Conservation (phyloP, 2,113 vertebrate species). For the Lepisosteus osseus region DNA sequence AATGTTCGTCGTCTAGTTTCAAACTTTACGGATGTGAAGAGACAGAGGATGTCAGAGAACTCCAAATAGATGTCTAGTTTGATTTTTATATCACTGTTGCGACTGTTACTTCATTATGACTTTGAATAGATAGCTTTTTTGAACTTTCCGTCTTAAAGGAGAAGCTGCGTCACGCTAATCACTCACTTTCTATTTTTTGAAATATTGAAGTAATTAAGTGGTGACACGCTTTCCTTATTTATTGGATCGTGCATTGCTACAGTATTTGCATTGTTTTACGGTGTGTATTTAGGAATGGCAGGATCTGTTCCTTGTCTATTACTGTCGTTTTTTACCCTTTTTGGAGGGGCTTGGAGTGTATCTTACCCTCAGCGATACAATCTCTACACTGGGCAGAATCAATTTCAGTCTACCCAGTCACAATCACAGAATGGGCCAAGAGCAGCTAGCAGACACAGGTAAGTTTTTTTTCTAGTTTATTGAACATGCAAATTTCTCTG, state of each 20-base stretch:
- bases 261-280: no score
- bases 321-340: conserved; percentile 30
- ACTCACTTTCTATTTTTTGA: no score
- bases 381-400: conserved; percentile 30
- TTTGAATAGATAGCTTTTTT: no score
- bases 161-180: no score
- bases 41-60: no score
- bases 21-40: no score
- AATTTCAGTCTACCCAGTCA: conserved; percentile 25
- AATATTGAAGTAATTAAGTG: neutral
- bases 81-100: no score
- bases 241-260: neutral
- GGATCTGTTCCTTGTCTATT: conserved; percentile 36
- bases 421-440: conserved; percentile 43
- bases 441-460: conserved; percentile 69
- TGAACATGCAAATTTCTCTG: no score
- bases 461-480: neutral
- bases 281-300: conserved; percentile 41
- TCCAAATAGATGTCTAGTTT: no score
- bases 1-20: no score
- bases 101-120: no score
- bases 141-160: no score
- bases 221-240: neutral
- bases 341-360: conserved; percentile 34
- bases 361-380: conserved; percentile 39